These are phyloP conservation scores for Oncorhynchus nerka DNA, from an alignment of 2,113 vertebrate genomes.

Conservation along the genomic window DNA sequence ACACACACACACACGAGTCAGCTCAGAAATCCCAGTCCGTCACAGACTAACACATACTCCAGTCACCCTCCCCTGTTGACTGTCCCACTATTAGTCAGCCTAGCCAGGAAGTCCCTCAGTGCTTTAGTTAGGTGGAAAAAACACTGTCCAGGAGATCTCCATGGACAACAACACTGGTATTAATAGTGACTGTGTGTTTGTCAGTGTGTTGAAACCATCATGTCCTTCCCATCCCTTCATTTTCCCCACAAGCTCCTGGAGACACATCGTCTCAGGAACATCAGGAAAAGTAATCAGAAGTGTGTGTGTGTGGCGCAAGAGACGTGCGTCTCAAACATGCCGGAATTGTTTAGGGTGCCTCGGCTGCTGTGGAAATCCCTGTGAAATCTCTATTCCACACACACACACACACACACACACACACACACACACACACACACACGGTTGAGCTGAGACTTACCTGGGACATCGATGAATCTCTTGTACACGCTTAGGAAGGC, in stretches of 20 bases:
- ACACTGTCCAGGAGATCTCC: background rate
- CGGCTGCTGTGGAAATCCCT: background rate
- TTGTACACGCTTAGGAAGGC: conserved; percentile 93
- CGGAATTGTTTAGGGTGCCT: conserved; percentile 35
- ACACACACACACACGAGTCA: background rate
- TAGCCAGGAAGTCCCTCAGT: background rate
- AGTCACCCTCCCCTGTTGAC: background rate
- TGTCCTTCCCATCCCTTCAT: background rate
- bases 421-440: too few relatives aligned
- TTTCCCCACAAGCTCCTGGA: background rate
- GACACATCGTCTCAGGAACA: background rate
- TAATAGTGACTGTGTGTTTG: background rate
- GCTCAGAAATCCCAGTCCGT: background rate
- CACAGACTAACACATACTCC: background rate
- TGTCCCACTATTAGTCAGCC: background rate
- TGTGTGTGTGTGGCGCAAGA: conserved; percentile 19
- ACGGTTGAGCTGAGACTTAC: conserved; percentile 64
- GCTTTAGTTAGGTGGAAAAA: background rate
- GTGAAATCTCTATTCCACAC: too few relatives aligned
- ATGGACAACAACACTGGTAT: background rate
- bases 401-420: too few relatives aligned
- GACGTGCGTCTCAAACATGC: conserved; percentile 11
- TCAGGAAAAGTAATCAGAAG: conserved; percentile 21
- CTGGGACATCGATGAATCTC: conserved; percentile 91
- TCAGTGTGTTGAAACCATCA: background rate